phyloP scores from a whole-genome alignment of 2,888 invertebrate genomes.

The Gordius sp. region DNA sequence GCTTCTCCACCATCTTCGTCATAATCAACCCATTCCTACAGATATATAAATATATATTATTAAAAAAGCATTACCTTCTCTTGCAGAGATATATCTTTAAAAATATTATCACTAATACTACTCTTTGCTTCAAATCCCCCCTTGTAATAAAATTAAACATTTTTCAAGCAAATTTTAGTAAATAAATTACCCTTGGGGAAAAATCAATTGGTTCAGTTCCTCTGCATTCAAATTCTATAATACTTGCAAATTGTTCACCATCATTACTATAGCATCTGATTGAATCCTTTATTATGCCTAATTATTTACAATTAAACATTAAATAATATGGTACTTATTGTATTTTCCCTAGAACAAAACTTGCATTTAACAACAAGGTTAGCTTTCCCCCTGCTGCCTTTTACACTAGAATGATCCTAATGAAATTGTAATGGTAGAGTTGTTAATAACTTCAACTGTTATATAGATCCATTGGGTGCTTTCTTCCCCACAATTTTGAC shows the following conservation, averaged over 20 bases:
- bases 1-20: too few species aligned
- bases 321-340: conserved; percentile 36
- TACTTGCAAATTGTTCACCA: conserved; percentile 45
- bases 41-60: too few species aligned
- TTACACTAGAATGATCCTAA: conserved; percentile 43
- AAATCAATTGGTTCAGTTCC: conserved; percentile 64
- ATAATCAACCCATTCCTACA: too few species aligned
- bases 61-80: too few species aligned
- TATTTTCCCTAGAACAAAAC: conserved; percentile 57
- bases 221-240: conserved; percentile 65
- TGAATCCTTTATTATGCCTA: not conserved
- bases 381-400: conserved; percentile 49
- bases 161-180: too few species aligned
- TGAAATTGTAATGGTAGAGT: conserved; percentile 14
- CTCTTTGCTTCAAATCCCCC: too few species aligned
- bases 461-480: conserved; percentile 60
- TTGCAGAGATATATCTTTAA: too few species aligned
- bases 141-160: too few species aligned
- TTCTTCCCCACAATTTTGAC: conserved; percentile 55
- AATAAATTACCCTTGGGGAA: conserved; percentile 34
- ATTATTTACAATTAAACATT: not conserved
- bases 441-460: conserved; percentile 34
- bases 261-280: conserved; percentile 37
- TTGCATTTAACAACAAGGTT: conserved; percentile 66
- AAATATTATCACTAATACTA: too few species aligned